These are phyloP conservation scores for Neosilurus hyrtlii DNA, from an alignment of 2,797 vertebrate genomes.

Conservation along the genomic window DNA sequence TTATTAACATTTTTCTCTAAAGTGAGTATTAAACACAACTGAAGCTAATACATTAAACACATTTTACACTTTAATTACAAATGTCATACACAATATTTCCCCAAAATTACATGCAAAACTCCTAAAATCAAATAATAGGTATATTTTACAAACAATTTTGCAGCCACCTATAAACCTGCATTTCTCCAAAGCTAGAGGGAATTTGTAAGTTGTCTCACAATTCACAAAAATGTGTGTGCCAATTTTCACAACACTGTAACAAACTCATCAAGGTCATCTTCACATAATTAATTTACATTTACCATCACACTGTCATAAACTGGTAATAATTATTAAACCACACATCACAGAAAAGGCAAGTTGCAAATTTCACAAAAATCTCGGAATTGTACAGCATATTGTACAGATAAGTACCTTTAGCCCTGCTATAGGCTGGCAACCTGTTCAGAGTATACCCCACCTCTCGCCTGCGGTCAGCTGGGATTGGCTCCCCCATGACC, in stretches of 20 bases:
- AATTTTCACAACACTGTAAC: not conserved
- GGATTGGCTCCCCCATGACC: no score
- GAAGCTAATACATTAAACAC: not conserved
- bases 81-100: not conserved
- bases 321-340: not conserved
- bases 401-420: not conserved
- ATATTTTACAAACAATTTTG: not conserved
- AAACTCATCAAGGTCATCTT: not conserved
- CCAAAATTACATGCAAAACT: not conserved
- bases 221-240: no score
- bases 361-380: not conserved
- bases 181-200: not conserved
- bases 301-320: not conserved
- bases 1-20: not conserved
- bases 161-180: not conserved
- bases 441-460: no score
- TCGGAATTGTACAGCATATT: not conserved
- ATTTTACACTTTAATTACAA: not conserved
- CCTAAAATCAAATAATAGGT: not conserved
- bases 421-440: no score
- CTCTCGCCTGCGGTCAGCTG: no score
- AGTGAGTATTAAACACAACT: not conserved
- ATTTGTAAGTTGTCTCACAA: no score
- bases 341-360: not conserved
- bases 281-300: not conserved